Evolutionary conservation across 1,140 invertebrate species (phyloP).

Genomic region (Dicyema japonicum): DNA sequence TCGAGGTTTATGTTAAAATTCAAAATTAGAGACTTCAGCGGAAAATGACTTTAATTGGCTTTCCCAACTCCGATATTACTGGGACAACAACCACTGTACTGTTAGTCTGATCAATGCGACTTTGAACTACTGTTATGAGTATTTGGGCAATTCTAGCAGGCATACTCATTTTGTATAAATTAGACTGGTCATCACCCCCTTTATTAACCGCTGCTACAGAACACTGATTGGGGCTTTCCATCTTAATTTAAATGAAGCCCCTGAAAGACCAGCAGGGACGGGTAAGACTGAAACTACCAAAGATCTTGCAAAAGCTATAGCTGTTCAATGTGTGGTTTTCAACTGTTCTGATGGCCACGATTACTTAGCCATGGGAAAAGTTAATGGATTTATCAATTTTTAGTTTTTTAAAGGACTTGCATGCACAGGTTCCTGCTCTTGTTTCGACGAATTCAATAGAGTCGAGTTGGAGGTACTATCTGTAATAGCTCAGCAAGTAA

Average conservation of each 20-base stretch:
- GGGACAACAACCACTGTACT: slow-evolving; percentile 10
- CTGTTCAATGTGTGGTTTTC: slow-evolving; percentile 22
- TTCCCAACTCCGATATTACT: slow-evolving; percentile 20
- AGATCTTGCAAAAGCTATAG: slow-evolving; percentile 20
- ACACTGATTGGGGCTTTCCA: slow-evolving; percentile 17
- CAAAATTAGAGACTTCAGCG: slow-evolving; percentile 9
- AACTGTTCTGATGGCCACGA: slow-evolving; percentile 22
- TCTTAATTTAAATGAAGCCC: slow-evolving; percentile 20
- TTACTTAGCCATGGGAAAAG: slow-evolving; percentile 22
- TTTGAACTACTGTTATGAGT: slow-evolving; percentile 5
- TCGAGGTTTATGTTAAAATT: slow-evolving; percentile 12
- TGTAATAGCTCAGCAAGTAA: slow-evolving; percentile 20
- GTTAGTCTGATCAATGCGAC: slow-evolving; percentile 5
- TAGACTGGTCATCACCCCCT: slow-evolving; percentile 20
- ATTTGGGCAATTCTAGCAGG: slow-evolving; percentile 5
- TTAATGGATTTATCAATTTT: slow-evolving; percentile 6
- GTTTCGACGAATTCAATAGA: slow-evolving; percentile 22
- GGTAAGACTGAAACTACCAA: slow-evolving; percentile 22
- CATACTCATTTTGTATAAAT: too few relatives aligned
- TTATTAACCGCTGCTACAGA: slow-evolving; percentile 16
- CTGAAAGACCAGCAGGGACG: slow-evolving; percentile 20
- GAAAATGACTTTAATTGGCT: slow-evolving; percentile 21
- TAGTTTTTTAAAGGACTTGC: slow-evolving; percentile 22
- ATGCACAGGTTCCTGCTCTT: slow-evolving; percentile 21
- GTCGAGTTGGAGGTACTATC: slow-evolving; percentile 21